Percentiles rank a stretch among this genome's conserved stretches.
These are phyloP conservation scores for Pedetes capensis DNA, from an alignment of 2,113 vertebrate genomes.

Conservation along the genomic window DNA sequence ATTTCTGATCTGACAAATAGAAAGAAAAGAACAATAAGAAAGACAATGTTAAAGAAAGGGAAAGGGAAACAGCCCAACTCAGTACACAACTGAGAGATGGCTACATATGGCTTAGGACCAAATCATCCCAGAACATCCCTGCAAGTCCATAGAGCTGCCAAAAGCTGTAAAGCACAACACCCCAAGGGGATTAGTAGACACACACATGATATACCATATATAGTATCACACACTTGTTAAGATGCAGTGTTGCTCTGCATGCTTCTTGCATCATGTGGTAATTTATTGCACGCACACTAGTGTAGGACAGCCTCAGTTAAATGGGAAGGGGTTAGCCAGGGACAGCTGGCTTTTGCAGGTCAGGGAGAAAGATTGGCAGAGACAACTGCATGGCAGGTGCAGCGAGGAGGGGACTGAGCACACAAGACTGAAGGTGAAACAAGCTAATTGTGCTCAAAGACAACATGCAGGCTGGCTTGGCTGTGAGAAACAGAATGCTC, in stretches of 20 bases:
- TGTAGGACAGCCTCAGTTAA: not conserved
- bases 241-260: not conserved
- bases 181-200: not conserved
- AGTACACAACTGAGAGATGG: not conserved
- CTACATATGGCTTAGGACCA: not conserved
- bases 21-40: not conserved
- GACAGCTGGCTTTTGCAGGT: slow-evolving; percentile 66
- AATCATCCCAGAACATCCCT: not conserved
- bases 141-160: not conserved
- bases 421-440: not conserved
- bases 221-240: not conserved
- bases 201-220: not conserved
- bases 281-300: not conserved
- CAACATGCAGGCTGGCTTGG: not conserved
- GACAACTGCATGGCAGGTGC: slow-evolving; percentile 62
- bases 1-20: slow-evolving; percentile 15
- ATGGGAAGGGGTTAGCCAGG: slow-evolving; percentile 53
- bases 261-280: not conserved
- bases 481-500: not conserved
- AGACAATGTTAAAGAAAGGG: not conserved
- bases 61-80: not conserved
- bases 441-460: not conserved
- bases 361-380: slow-evolving; percentile 55
- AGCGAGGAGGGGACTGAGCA: not conserved
- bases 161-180: not conserved